Conservation (phyloP, 1,140 invertebrate species). For the Samia ricini region DNA sequence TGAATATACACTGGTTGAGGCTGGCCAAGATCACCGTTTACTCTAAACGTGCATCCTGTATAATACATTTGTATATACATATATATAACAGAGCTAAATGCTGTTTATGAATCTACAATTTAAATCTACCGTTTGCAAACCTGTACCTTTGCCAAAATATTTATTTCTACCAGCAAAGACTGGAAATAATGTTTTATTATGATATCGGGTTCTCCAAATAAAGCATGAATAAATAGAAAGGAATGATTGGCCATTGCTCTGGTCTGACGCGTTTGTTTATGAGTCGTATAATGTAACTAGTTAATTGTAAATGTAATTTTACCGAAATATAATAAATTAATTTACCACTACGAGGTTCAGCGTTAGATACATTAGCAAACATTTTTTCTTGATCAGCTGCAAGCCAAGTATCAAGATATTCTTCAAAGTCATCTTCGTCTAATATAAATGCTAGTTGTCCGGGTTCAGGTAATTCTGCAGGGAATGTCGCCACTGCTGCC, state of each 20-base stretch:
- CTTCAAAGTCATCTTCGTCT: slow-evolving; percentile 64
- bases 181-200: too few relatives aligned
- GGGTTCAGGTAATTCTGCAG: slow-evolving; percentile 38
- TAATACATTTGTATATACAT: too few relatives aligned
- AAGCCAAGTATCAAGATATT: slow-evolving; percentile 59
- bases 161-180: too few relatives aligned
- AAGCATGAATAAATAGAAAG: too few relatives aligned
- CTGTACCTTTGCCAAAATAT: too few relatives aligned
- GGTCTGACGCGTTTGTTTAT: too few relatives aligned
- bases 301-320: too few relatives aligned
- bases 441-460: slow-evolving; percentile 44
- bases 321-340: slow-evolving; percentile 4
- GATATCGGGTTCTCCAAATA: too few relatives aligned
- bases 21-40: slow-evolving; percentile 62
- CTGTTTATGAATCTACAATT: not conserved
- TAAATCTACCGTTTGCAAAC: too few relatives aligned
- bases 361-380: slow-evolving; percentile 36
- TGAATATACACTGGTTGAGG: slow-evolving; percentile 58
- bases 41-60: slow-evolving; percentile 48
- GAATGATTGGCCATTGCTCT: too few relatives aligned
- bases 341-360: slow-evolving; percentile 44
- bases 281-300: too few relatives aligned
- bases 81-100: too few relatives aligned
- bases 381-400: slow-evolving; percentile 38
- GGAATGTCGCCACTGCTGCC: slow-evolving; percentile 21